Conservation (phyloP, 2,113 vertebrate species). For the Callionymus lyra region DNA sequence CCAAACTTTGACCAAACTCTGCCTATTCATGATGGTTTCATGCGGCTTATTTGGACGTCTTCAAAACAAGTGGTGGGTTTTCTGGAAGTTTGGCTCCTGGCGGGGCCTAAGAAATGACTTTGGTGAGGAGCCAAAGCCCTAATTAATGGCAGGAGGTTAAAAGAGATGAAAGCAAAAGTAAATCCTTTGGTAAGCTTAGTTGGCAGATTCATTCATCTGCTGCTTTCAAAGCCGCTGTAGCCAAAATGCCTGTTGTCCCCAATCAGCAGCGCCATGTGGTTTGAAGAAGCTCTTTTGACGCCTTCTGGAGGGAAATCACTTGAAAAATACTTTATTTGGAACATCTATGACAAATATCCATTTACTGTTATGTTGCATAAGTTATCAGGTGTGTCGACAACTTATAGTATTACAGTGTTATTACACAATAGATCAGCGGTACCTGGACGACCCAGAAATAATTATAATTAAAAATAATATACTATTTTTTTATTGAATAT, state of each 20-base stretch:
- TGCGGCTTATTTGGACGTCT: slow-evolving; percentile 31
- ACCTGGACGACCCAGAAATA: no score
- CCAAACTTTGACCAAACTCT: slow-evolving; percentile 54
- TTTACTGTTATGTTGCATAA: no score
- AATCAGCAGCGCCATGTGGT: slow-evolving; percentile 21
- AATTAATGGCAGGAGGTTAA: slow-evolving; percentile 52
- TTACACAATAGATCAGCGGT: no score
- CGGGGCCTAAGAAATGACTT: slow-evolving; percentile 24
- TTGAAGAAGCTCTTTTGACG: slow-evolving; percentile 32
- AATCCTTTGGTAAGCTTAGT: slow-evolving; percentile 35
- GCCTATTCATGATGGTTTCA: slow-evolving; percentile 36
- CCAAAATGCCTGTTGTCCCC: slow-evolving; percentile 22
- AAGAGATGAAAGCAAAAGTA: slow-evolving; percentile 48
- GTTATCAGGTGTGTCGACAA: no score
- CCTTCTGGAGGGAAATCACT: slow-evolving; percentile 28
- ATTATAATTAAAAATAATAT: no score
- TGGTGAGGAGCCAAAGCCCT: slow-evolving; percentile 39
- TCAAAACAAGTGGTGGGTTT: slow-evolving; percentile 43
- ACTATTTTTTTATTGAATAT: no score
- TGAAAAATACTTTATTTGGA: slow-evolving; percentile 7
- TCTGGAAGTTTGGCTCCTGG: slow-evolving; percentile 20
- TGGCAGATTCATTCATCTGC: slow-evolving; percentile 30
- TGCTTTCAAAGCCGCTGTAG: slow-evolving; percentile 33
- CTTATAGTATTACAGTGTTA: no score
- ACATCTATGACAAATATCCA: no score